Evolutionary conservation across 2,888 invertebrate species (phyloP), one percentile per base, ranked within the genome.

Genomic region (Perizoma flavofasciatum): DNA sequence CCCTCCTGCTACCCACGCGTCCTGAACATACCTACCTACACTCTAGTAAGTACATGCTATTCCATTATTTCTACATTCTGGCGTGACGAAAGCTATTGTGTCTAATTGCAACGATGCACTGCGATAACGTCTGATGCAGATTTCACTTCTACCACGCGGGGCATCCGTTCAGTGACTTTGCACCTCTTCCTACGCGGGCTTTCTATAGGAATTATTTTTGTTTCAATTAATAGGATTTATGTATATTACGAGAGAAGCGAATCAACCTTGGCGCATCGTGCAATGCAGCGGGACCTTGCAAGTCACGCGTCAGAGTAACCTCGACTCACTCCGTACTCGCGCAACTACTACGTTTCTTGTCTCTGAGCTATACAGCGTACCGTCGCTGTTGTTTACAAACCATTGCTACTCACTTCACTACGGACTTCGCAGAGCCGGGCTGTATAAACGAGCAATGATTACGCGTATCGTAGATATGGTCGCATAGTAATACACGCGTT

Each of bases 231-330:
- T 74, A 73, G 73, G 74, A 73, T 74, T 81, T 81, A 75, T 41
- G 46, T 81, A 80, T 79, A 83, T 81, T 74, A 77, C 70, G 81
- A 85, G 83, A 84, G 83, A 84, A 85, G 85, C 83, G 83, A 84
- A 79, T 83, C 89, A 91, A 92, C 92, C 92, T 92, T 92, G 92
- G 89, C 88, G 89, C 92, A 91, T 92, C 91, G 90, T 89, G 90
- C 90, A 91, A 87, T 92, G 92, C 92, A 92, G 85, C 88, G 86
- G 86, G 89, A 91, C 92, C 92, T 92, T 91, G 92, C 92, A 91
- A 92, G 91, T 91, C 90, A 92, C 92, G 91, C 92, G 92, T 92
- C 92, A 90, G 88, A 85, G 85, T 90, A 91, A 91, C 92, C 91
- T 91, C 91, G 90, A 81, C 87, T 87, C 88, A 85, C 87, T 88